phyloP scores from a whole-genome alignment of 2,797 vertebrate genomes.

The Gallirallus australis region DNA sequence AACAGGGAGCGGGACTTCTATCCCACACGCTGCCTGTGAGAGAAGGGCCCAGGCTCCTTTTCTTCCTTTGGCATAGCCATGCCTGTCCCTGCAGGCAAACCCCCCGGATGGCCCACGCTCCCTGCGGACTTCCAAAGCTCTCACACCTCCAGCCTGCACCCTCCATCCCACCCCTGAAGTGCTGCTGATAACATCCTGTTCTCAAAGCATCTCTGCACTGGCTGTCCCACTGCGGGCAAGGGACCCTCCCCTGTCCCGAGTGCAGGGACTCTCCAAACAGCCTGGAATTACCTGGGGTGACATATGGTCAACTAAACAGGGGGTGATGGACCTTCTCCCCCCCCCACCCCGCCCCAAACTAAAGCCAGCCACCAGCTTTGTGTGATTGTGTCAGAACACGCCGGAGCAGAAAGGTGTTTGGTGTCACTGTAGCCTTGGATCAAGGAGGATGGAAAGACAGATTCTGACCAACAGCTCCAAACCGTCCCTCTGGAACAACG shows the following conservation, averaged over 20 bases:
- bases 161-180: neutral
- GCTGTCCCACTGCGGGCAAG: neutral
- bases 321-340: neutral
- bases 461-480: slow-evolving; percentile 43
- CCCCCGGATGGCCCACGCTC: neutral
- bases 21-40: neutral
- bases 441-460: slow-evolving; percentile 51
- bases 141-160: neutral
- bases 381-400: neutral
- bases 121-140: neutral
- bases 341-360: neutral
- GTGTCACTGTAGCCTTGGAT: slow-evolving; percentile 64
- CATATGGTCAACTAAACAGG: neutral
- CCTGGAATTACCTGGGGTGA: slow-evolving; percentile 25
- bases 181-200: neutral
- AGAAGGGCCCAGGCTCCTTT: neutral
- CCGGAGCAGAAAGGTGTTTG: slow-evolving; percentile 57
- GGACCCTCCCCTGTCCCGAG: neutral
- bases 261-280: neutral
- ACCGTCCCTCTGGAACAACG: neutral
- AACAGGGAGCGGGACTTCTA: neutral
- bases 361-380: neutral
- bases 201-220: neutral
- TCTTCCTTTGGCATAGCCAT: neutral
- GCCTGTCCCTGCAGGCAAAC: neutral